A percentile compares a stretch with the other conserved stretches of the same genome.
phyloP scores from a whole-genome alignment of 2,888 invertebrate genomes.

The Adineta ricciae region DNA sequence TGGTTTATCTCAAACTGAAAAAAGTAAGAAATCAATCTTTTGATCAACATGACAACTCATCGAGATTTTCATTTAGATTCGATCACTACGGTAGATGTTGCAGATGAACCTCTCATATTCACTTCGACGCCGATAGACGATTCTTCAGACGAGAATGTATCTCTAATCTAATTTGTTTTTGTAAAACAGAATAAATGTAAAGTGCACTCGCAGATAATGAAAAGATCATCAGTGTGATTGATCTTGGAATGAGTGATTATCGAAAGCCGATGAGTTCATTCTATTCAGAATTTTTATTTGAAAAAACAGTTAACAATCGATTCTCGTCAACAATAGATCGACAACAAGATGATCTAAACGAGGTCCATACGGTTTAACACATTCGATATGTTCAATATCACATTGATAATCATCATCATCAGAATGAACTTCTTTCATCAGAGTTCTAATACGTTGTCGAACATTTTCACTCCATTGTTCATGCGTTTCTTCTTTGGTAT shows the following conservation, averaged over 20 bases:
- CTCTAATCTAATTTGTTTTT: too few species aligned
- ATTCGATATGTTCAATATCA: conserved; percentile 46
- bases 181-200: too few species aligned
- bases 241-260: too few species aligned
- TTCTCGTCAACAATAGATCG: conserved; percentile 41
- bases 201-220: too few species aligned
- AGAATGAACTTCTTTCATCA: conserved; percentile 43
- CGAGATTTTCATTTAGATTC: neutral
- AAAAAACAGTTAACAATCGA: too few species aligned
- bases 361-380: conserved; percentile 56
- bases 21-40: too few species aligned
- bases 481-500: conserved; percentile 41
- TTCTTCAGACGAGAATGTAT: neutral
- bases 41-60: too few species aligned
- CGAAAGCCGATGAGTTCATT: too few species aligned
- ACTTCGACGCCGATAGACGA: neutral
- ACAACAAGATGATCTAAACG: conserved; percentile 55
- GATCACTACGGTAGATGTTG: neutral
- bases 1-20: too few species aligned
- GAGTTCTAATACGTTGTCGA: conserved; percentile 39
- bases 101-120: neutral
- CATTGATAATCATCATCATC: conserved; percentile 37
- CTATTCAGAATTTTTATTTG: too few species aligned
- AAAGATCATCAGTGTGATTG: too few species aligned
- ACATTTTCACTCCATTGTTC: conserved; percentile 46